Evolutionary conservation across 2,888 invertebrate genomes (phyloP).

Genomic region (Phrixothrix hirtus): DNA sequence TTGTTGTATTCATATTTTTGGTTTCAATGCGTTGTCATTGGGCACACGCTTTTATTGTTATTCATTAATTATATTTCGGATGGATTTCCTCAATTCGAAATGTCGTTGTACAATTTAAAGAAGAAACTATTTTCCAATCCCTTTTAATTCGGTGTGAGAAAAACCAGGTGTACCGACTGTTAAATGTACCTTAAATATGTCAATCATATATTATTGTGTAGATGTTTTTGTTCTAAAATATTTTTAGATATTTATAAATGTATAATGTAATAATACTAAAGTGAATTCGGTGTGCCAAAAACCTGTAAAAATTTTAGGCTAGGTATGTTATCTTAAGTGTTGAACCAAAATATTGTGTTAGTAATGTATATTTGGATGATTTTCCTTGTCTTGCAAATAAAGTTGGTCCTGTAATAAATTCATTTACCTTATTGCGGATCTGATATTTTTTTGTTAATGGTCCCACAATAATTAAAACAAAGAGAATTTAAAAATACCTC

Average conservation of each 20-base stretch:
- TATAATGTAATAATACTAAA: neutral
- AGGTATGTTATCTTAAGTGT: neutral
- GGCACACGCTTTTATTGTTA: conserved; percentile 61
- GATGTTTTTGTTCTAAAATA: neutral
- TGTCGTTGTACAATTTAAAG: conserved; percentile 42
- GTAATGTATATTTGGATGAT: conserved; percentile 32
- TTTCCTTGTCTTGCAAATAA: too few relatives aligned
- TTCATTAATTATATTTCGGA: conserved; percentile 61
- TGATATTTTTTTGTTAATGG: too few relatives aligned
- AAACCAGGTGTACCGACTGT: neutral
- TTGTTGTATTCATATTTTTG: conserved; percentile 51
- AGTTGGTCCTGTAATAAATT: too few relatives aligned
- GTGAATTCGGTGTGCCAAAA: conserved; percentile 15
- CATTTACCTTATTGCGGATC: too few relatives aligned
- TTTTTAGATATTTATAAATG: neutral
- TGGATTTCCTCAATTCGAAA: conserved; percentile 65
- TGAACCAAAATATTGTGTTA: neutral
- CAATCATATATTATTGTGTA: too few relatives aligned
- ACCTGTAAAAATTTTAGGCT: too few relatives aligned
- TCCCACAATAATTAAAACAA: too few relatives aligned
- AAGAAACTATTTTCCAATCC: conserved; percentile 18
- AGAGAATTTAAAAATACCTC: too few relatives aligned
- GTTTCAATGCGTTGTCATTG: conserved; percentile 62
- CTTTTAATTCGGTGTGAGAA: conserved; percentile 6
- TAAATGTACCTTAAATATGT: neutral